Percentiles rank a stretch among this genome's conserved stretches.
Evolutionary conservation across 1,140 invertebrate genomes (phyloP).

Genomic region (Drosophila nannoptera): DNA sequence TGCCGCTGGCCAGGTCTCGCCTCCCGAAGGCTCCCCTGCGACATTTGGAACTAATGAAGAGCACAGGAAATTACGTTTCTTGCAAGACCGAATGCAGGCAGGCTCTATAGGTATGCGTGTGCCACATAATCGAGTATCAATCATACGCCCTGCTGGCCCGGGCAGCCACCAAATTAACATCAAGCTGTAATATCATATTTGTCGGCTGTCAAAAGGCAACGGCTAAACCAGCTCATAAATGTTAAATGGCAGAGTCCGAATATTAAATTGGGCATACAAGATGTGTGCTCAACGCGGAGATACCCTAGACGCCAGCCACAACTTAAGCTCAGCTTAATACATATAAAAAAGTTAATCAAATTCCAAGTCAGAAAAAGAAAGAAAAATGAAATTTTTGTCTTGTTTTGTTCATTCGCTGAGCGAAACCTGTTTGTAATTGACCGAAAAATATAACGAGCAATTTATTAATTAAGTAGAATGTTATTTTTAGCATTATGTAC

Average conservation of each 20-base stretch:
- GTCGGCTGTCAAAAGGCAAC: neutral
- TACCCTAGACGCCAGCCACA: conserved; percentile 9
- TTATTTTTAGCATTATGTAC: neutral
- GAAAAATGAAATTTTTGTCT: too few species aligned
- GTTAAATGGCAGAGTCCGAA: conserved; percentile 29
- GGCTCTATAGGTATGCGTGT: conserved; percentile 13
- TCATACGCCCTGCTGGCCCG: conserved; percentile 46
- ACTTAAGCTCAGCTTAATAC: neutral
- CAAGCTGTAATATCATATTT: conserved; percentile 28
- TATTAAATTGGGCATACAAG: conserved; percentile 39
- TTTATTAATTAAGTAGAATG: neutral
- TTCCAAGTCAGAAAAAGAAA: too few species aligned
- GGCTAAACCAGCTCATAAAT: conserved; percentile 39
- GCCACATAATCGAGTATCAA: conserved; percentile 44
- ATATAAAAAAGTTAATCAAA: too few species aligned
- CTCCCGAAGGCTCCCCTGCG: neutral
- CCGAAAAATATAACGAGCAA: neutral
- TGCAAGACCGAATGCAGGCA: neutral
- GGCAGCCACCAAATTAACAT: conserved; percentile 36
- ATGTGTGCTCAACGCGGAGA: neutral
- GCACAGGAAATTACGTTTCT: conserved; percentile 19
- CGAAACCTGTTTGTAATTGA: neutral
- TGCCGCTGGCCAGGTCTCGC: conserved; percentile 18
- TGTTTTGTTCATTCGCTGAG: neutral
- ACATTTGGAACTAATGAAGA: conserved; percentile 18